A percentile compares a stretch with the other conserved stretches of the same genome.
Evolutionary conservation across 2,113 vertebrate species (phyloP).

Genomic region (Microcebus tavaratra): DNA sequence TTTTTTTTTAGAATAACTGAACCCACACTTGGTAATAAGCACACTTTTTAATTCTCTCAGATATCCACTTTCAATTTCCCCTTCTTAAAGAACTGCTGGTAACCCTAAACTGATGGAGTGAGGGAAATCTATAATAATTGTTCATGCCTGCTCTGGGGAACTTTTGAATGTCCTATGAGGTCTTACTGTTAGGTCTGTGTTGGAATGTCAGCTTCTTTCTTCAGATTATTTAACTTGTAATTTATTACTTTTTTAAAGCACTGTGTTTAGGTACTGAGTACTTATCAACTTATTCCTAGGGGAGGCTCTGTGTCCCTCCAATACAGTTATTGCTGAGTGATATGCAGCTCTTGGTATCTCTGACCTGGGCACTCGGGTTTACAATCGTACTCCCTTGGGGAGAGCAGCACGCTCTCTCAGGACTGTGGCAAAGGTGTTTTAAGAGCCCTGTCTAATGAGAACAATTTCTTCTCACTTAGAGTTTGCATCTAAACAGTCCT

Average conservation of each 20-base stretch:
- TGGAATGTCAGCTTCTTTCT: constrained; percentile 18
- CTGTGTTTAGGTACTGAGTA: neutral
- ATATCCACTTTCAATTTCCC: neutral
- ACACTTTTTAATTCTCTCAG: neutral
- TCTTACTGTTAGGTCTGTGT: neutral
- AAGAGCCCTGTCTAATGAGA: neutral
- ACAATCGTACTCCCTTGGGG: neutral
- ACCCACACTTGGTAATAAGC: neutral
- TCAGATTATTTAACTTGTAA: neutral
- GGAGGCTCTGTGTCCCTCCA: neutral
- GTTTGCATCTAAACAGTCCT: constrained; percentile 10
- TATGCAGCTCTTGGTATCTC: neutral
- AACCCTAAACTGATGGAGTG: neutral
- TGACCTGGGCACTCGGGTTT: neutral
- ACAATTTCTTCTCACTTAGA: neutral
- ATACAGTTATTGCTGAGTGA: neutral
- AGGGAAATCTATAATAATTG: neutral
- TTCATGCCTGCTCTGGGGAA: neutral
- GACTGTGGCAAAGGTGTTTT: neutral
- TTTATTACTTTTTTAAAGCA: neutral
- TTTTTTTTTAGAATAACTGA: neutral
- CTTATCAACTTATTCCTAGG: neutral
- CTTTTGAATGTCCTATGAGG: neutral
- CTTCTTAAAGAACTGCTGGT: neutral
- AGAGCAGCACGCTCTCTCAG: neutral